These are phyloP conservation scores for Volucella inflata DNA, from an alignment of 2,888 invertebrate species.

Conservation along the genomic window DNA sequence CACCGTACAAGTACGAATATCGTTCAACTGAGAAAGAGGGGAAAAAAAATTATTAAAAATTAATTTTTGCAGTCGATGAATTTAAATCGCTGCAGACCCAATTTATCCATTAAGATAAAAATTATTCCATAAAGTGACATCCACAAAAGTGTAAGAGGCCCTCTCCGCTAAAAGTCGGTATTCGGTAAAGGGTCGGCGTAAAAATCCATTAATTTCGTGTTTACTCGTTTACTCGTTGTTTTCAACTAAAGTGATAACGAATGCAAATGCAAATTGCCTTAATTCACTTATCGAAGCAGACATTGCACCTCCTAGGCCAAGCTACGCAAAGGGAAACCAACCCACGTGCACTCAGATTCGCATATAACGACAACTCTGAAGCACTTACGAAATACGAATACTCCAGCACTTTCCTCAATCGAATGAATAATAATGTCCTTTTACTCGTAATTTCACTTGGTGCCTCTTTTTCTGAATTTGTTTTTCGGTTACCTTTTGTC, in stretches of 20 bases:
- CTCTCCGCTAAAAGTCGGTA: no score
- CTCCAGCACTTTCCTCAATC: constrained; percentile 71
- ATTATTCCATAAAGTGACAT: no score
- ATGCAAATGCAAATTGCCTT: constrained; percentile 62
- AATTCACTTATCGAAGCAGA: constrained; percentile 64
- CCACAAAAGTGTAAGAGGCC: no score
- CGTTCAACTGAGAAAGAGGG: no score
- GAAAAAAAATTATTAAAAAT: no score
- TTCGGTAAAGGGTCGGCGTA: background rate
- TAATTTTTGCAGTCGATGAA: no score
- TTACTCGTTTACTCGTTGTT: constrained; percentile 54
- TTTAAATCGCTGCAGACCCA: no score
- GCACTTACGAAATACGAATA: constrained; percentile 63
- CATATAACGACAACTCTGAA: constrained; percentile 66
- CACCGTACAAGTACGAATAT: no score
- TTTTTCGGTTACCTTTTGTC: constrained; percentile 6
- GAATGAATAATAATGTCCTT: constrained; percentile 75
- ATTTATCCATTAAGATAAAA: no score
- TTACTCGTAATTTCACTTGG: constrained; percentile 59
- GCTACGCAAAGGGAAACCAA: background rate
- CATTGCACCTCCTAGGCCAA: constrained; percentile 57
- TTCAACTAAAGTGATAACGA: constrained; percentile 47
- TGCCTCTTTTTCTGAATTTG: constrained; percentile 3
- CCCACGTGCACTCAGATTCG: no score
- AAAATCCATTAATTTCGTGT: constrained; percentile 56